phyloP scores from a whole-genome alignment of 2,888 invertebrate species.

The Drosophila macrothrix region DNA sequence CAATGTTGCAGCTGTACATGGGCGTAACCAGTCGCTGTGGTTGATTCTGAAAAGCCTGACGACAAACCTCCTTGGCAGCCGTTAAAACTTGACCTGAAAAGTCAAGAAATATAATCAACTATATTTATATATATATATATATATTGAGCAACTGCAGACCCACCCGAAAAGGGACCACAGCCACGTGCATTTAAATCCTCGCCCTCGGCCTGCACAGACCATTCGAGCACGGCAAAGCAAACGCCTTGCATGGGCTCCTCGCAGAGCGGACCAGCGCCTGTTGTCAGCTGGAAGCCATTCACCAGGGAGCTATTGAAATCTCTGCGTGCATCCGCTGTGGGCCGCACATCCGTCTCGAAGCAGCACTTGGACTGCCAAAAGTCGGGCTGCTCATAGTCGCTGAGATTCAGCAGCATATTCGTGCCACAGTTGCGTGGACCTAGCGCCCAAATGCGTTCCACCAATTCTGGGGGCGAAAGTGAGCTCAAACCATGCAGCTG shows the following conservation, averaged over 20 bases:
- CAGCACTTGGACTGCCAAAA: constrained; percentile 85
- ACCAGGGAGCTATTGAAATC: constrained; percentile 92
- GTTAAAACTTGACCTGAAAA: constrained; percentile 94
- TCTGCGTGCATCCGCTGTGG: constrained; percentile 86
- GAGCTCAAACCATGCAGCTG: constrained; percentile 85
- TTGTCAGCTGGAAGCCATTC: constrained; percentile 94
- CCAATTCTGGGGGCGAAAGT: constrained; percentile 85
- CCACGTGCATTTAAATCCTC: constrained; percentile 83
- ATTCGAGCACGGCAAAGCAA: constrained; percentile 94
- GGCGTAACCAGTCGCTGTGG: constrained; percentile 97
- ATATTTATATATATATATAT: not conserved
- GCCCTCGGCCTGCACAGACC: constrained; percentile 87
- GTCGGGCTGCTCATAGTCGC: constrained; percentile 88
- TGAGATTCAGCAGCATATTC: constrained; percentile 94
- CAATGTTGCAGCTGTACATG: constrained; percentile 94
- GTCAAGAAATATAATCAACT: constrained; percentile 45
- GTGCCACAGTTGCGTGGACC: constrained; percentile 95
- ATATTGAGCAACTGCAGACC: not conserved
- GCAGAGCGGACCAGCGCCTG: constrained; percentile 96
- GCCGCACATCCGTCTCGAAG: constrained; percentile 72
- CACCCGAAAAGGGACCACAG: constrained; percentile 87
- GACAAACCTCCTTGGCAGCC: constrained; percentile 94
- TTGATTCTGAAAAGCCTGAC: constrained; percentile 94
- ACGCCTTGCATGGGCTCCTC: constrained; percentile 99
- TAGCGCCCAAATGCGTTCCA: constrained; percentile 94